Conservation (phyloP, 2,797 vertebrate species). For the Thripadectes ignobilis region DNA sequence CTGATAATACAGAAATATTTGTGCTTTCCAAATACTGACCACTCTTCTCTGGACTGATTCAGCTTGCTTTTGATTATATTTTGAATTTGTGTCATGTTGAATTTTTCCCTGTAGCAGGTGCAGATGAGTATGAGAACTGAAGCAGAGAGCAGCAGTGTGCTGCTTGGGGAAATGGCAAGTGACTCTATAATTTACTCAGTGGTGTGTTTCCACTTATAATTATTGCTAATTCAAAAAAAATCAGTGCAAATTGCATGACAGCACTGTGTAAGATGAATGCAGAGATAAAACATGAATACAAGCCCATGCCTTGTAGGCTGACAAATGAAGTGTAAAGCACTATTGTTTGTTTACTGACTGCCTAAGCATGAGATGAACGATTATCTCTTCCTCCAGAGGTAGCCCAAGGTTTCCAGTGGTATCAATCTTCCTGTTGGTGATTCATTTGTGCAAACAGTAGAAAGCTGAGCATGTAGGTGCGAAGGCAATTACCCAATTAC, state of each 20-base stretch:
- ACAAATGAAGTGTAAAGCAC: not conserved
- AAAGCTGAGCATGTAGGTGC: not conserved
- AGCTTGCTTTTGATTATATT: not conserved
- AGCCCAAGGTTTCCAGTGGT: constrained; percentile 12
- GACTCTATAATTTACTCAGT: constrained; percentile 6
- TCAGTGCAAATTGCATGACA: not conserved
- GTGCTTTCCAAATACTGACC: not conserved
- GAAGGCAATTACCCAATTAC: not conserved
- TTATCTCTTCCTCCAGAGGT: constrained; percentile 1
- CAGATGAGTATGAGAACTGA: not conserved
- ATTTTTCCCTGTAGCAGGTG: constrained; percentile 6
- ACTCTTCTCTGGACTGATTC: not conserved
- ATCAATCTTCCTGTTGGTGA: not conserved
- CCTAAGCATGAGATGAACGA: not conserved
- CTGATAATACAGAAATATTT: not conserved
- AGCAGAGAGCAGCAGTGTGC: not conserved
- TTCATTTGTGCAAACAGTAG: not conserved
- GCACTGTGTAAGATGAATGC: not conserved
- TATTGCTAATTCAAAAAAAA: constrained; percentile 13
- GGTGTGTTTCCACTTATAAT: constrained; percentile 17
- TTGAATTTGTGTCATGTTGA: not conserved
- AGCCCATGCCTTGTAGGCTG: not conserved
- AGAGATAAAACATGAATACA: not conserved
- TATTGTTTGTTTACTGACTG: constrained; percentile 45
- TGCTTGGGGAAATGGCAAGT: not conserved